Evolutionary conservation across 2,888 invertebrate species (phyloP).

Genomic region (Epinotia demarniana): DNA sequence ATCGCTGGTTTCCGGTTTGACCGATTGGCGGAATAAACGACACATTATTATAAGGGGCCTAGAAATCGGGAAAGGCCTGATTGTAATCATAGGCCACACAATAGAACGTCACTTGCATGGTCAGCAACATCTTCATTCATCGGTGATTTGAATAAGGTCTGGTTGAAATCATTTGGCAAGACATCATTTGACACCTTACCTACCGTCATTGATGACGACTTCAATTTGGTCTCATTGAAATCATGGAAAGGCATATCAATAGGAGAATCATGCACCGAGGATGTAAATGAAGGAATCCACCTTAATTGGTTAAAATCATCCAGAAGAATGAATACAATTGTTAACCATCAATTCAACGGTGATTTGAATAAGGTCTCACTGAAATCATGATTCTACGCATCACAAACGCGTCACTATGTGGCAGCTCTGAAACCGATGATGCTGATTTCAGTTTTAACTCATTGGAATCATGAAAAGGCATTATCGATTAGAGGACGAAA

Average conservation of each 20-base stretch:
- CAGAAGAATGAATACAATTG: background rate
- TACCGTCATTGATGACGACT: background rate
- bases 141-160: slow-evolving; percentile 23
- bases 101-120: background rate
- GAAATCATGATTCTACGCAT: background rate
- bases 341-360: slow-evolving; percentile 11
- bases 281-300: background rate
- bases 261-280: background rate
- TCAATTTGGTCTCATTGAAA: slow-evolving; percentile 11
- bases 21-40: background rate
- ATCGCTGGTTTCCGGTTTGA: background rate
- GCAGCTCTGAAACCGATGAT: background rate
- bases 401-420: background rate
- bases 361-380: slow-evolving; percentile 35
- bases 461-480: slow-evolving; percentile 38
- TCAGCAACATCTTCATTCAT: background rate
- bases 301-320: background rate
- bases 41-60: background rate
- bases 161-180: slow-evolving; percentile 13
- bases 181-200: background rate
- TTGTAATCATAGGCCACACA: background rate
- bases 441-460: slow-evolving; percentile 22
- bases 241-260: background rate
- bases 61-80: background rate
- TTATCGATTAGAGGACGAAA: background rate